phyloP scores from a whole-genome alignment of 1,140 invertebrate species.

The Thaumetopoea pityocampa region DNA sequence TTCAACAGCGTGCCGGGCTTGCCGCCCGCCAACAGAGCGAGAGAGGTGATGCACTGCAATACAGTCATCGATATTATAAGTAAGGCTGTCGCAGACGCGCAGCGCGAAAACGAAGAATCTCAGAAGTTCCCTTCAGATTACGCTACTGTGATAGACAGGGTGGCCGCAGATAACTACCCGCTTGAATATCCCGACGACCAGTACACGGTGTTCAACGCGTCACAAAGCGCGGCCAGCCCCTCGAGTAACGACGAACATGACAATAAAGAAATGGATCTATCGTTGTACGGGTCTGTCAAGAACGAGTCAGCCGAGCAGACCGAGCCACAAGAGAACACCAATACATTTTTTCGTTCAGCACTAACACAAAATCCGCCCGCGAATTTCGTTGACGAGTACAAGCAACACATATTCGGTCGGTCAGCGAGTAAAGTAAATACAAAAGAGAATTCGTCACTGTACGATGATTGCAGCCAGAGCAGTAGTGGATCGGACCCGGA shows the following conservation, averaged over 20 bases:
- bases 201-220: constrained; percentile 35
- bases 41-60: constrained; percentile 72
- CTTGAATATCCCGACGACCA: constrained; percentile 57
- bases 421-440: constrained; percentile 39
- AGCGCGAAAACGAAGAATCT: constrained; percentile 69
- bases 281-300: constrained; percentile 53
- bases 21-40: constrained; percentile 60
- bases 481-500: constrained; percentile 73
- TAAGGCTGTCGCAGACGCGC: constrained; percentile 68
- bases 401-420: constrained; percentile 45
- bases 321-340: constrained; percentile 25
- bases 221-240: constrained; percentile 42
- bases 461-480: constrained; percentile 72
- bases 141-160: constrained; percentile 48
- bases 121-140: constrained; percentile 57
- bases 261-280: constrained; percentile 72
- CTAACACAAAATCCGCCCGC: constrained; percentile 35
- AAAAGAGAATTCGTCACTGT: constrained; percentile 55
- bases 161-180: constrained; percentile 32
- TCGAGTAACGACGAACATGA: constrained; percentile 54
- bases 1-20: constrained; percentile 69
- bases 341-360: constrained; percentile 38
- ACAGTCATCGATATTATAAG: constrained; percentile 73
- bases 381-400: constrained; percentile 56
- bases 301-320: constrained; percentile 43